Base-by-base conservation (phyloP, 2,113 vertebrate genomes). In the Synchiropus splendidus region DNA sequence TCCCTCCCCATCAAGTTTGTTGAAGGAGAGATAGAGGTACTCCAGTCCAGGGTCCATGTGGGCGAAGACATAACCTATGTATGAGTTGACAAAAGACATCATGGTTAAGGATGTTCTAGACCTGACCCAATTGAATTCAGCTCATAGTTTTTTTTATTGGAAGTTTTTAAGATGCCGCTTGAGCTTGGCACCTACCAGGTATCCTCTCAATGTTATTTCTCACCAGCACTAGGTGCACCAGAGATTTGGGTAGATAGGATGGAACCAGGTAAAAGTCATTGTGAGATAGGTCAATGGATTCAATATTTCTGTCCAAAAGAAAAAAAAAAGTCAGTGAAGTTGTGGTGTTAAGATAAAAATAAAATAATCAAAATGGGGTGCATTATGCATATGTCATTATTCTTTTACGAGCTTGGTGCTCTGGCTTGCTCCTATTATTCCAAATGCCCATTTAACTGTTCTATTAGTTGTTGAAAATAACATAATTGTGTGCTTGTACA, bases 141-240 rank as follows among this genome's bases (percentile, higher is more conserved):
- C n/a, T n/a, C n/a, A n/a, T n/a, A n/a, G n/a, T n/a, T n/a, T n/a
- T 27, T 8, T 27, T 27, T n/a, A 18, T 18, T 17, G 6, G 6
- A 3, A 17, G 5, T 37, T 15, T 37, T 5, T 9, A 37, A 15
- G 9, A 14, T 37, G 36, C 2, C 6, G n/a, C 13, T 37, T 8
- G 21, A 14, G 6, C 16, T 37, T 9, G 10, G 14, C 11, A 48
- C 61, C 18, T 51, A 82, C 79, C 74, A 12, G 95, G 95, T 51
- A 99, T 89, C 54, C 91, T 87, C 61, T 97, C 92, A 5, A 99
- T 97, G 56, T 87, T 88, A 63, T 99, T 99, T 16, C 92, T 90
- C 2, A 92, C 75, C 31, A 99, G 81, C 44, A 97, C 83, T 2
- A 99, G 84, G 52, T 97, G 93, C 49, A 96, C 62, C 56, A 99